phyloP scores from a whole-genome alignment of 2,888 invertebrate genomes.

The Melinaea marsaeus region DNA sequence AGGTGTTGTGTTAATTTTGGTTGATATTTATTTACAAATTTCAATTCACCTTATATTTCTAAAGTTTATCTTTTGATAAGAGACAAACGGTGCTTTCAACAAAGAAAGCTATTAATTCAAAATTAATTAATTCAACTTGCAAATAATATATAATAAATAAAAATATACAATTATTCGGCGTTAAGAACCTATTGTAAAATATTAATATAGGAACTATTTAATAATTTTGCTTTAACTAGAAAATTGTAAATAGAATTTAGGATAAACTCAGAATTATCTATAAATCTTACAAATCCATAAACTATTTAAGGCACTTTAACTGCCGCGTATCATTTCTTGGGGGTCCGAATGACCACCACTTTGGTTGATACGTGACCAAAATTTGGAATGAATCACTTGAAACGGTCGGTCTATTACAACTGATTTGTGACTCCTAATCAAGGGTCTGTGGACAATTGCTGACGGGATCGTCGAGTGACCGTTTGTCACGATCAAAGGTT shows the following conservation, averaged over 20 bases:
- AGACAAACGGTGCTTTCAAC: too few species aligned
- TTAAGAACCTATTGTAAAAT: too few species aligned
- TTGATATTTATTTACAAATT: too few species aligned
- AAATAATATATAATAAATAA: too few species aligned
- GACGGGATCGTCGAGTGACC: not conserved
- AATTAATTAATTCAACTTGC: too few species aligned
- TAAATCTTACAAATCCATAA: constrained; percentile 6
- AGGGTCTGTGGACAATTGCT: constrained; percentile 5
- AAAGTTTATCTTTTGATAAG: too few species aligned
- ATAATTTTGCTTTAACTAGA: not conserved
- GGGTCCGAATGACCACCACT: constrained; percentile 6
- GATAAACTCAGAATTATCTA: not conserved
- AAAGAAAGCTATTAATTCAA: too few species aligned
- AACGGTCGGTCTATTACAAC: constrained; percentile 4
- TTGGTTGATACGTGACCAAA: constrained; percentile 5
- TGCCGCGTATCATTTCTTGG: constrained; percentile 3
- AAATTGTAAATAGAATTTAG: not conserved
- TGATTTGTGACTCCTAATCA: constrained; percentile 6
- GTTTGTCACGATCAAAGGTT: not conserved
- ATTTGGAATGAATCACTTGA: constrained; percentile 2
- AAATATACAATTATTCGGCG: too few species aligned
- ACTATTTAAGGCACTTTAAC: constrained; percentile 2
- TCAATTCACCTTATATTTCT: too few species aligned
- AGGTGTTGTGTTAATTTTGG: too few species aligned
- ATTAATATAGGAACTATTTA: not conserved